Base-by-base conservation (phyloP, 1,140 invertebrate species). In the Drosophila navojoa region DNA sequence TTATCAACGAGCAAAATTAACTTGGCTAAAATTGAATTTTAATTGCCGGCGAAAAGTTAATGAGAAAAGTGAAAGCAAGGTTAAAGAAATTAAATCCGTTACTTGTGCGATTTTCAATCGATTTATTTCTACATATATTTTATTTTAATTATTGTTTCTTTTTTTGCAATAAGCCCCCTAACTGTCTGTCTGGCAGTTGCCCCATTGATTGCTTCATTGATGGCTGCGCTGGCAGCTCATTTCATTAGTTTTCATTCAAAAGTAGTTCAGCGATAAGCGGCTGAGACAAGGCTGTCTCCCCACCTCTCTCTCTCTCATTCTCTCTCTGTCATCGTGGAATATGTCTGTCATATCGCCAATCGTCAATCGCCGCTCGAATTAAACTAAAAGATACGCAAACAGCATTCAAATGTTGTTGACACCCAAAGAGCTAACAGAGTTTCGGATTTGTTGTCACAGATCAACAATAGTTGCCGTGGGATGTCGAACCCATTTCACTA, bases 21-120 rank as follows among this genome's bases (percentile, higher is more conserved):
- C 16, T 61, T 70, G 72, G 49, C 67, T 71, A 77, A 84, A 87
- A 87, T 87, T 87, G 84, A 89, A 89, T 89, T 87, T 87, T 87
- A 87, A 87, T 87, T 87, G 84, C 84, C 84, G 76, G 84, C 84
- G 76, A 87, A 87, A 89, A 87, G 84, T 89, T 87, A 87, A 87
- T 89, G 84, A 87, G 84, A 89, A 87, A 87, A 87, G 84, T 87
- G 84, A 87, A 87, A 87, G 84, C 82, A 87, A 89, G 84, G 82
- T 87, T 87, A 87, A 87, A 89, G 79, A 87, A 87, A 87, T 84
- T 84, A 87, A 84, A 77, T 63, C 78, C 68, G 73, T 76, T 81
- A 67, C 60, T 66, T 67, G 68, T 72, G 76, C 52, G 69, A 86
- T 86, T 81, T 89, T 79, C 84, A 84, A 87, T 84, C 80, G 72